Conservation (phyloP, 2,888 invertebrate genomes). For the Lamellibrachia satsuma region DNA sequence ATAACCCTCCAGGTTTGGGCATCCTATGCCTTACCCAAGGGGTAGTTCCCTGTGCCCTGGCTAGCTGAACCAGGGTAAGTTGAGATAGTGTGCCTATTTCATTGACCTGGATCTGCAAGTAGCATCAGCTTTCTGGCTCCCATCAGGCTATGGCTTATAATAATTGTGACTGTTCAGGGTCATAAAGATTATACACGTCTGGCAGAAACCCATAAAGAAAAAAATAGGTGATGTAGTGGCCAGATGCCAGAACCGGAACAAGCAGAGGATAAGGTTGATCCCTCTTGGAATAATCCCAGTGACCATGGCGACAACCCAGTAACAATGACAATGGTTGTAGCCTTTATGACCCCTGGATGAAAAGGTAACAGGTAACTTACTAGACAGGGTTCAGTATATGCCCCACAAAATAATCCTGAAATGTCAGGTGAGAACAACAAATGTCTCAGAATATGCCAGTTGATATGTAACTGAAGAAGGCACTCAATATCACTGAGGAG, state of each 20-base stretch:
- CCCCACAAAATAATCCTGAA: no score
- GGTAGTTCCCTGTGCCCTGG: neutral
- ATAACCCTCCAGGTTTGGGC: neutral
- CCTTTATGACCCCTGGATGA: neutral
- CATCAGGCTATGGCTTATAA: neutral
- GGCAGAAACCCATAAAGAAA: neutral
- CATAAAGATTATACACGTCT: neutral
- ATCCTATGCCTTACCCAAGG: neutral
- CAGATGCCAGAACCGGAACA: neutral
- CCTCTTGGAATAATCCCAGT: neutral
- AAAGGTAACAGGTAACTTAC: no score
- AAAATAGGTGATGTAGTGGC: neutral
- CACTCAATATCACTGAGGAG: no score
- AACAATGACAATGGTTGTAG: neutral
- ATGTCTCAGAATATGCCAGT: no score
- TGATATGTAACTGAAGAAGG: no score
- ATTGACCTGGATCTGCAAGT: neutral
- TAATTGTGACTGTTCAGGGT: conserved; percentile 4
- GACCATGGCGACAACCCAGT: neutral
- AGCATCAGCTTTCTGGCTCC: neutral
- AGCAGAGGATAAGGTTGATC: neutral
- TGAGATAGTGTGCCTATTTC: neutral
- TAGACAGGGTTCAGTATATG: no score
- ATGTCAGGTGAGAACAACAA: no score
- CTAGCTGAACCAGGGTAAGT: neutral